A percentile compares a stretch with the other conserved stretches of the same genome.
Evolutionary conservation across 1,140 invertebrate genomes (phyloP).

Genomic region (Drosophila persimilis): DNA sequence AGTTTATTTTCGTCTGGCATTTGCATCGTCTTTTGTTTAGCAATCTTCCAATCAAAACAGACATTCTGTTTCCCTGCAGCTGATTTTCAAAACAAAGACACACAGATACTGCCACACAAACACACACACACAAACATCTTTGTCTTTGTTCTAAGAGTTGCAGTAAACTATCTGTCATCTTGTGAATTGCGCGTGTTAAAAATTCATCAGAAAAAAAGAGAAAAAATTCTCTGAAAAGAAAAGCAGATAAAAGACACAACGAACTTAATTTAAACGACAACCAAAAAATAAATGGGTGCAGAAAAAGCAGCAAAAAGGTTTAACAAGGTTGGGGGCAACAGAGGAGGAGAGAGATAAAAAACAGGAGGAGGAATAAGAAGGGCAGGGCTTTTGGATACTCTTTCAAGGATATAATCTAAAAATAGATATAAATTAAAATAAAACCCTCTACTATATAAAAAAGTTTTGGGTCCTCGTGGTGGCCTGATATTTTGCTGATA

Average conservation of each 20-base stretch:
- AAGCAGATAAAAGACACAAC: conserved; percentile 23
- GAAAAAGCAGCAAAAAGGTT: conserved; percentile 16
- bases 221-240: conserved; percentile 15
- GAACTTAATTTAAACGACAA: conserved; percentile 62
- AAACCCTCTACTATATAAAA: no score
- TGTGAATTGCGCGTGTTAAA: conserved; percentile 37
- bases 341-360: neutral
- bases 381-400: no score
- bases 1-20: no score
- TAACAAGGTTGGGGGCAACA: conserved; percentile 16
- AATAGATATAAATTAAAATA: no score
- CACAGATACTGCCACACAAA: neutral
- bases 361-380: no score
- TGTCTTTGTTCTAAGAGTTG: conserved; percentile 11
- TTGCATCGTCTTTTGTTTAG: no score
- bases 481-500: no score
- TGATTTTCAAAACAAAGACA: neutral
- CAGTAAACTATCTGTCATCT: conserved; percentile 50
- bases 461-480: no score
- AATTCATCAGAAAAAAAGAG: conserved; percentile 2
- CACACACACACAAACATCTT: neutral
- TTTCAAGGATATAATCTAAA: no score
- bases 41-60: conserved; percentile 1
- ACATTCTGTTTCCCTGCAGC: neutral
- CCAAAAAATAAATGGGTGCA: conserved; percentile 51